Evolutionary conservation across 2,113 vertebrate genomes (phyloP).

Genomic region (Carassius carassius): DNA sequence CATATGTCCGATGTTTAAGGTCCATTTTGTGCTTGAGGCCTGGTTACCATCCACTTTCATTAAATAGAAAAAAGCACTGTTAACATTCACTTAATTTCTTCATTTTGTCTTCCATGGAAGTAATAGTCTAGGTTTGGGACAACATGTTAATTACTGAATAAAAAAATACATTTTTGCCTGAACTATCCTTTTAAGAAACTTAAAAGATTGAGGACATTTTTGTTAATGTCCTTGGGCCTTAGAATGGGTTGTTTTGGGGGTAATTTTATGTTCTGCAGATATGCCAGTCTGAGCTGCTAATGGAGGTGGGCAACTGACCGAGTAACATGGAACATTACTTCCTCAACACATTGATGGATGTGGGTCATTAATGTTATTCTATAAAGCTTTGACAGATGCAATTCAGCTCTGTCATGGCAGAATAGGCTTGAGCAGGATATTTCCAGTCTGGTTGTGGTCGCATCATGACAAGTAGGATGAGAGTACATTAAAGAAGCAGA

Average conservation of each 20-base stretch:
- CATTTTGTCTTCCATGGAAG: not conserved
- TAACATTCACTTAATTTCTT: too few species aligned
- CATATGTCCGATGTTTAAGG: too few species aligned
- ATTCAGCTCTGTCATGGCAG: not conserved
- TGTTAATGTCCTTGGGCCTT: not conserved
- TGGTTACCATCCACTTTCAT: not conserved
- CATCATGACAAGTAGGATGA: not conserved
- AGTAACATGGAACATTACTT: conserved; percentile 64
- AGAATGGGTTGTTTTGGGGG: not conserved
- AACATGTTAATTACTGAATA: not conserved
- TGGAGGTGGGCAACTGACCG: conserved; percentile 41
- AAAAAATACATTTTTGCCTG: not conserved
- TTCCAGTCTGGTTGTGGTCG: not conserved
- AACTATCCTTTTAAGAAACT: not conserved
- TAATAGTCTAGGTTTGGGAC: not conserved
- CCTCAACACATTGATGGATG: conserved; percentile 60
- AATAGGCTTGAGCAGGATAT: not conserved
- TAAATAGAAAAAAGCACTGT: too few species aligned
- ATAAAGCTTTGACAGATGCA: conserved; percentile 7
- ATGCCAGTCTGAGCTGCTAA: conserved; percentile 53
- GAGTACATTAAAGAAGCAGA: not conserved
- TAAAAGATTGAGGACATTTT: not conserved
- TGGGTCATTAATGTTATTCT: conserved; percentile 21
- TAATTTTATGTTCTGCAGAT: conserved; percentile 43
- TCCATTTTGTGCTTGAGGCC: not conserved